Base-by-base conservation (phyloP, 1,140 invertebrate genomes). In the Linepithema humile region DNA sequence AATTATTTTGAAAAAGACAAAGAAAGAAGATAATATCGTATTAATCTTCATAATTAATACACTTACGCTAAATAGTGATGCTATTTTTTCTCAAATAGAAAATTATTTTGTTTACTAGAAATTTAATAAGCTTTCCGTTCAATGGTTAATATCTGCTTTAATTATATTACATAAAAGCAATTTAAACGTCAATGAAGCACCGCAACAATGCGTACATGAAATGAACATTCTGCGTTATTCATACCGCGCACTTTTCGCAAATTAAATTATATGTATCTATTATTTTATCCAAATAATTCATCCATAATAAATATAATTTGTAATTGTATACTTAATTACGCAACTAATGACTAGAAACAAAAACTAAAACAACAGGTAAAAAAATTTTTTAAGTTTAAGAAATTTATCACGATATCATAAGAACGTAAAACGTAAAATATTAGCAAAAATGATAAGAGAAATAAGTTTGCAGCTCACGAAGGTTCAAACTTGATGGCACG, bases 91-190 rank as follows among this genome's bases (percentile, higher is more conserved):
- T 48, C 35, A n/a, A n/a, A 74, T 17, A 5, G 12, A 23, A 32
- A 48, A 75, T 62, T 35, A 75, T 62, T 75, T 75, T 4, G 2
- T 15, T 1, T 6, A 32, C 48, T 48, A 75, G 29, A 29, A 64
- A n/a, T n/a, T 64, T 75, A 48, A 50, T 64, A 75, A 75, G 29
- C 38, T 45, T 3, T 7, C n/a, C 55, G 26, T 48, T 75, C 59
- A 15, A 75, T 7, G 43, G 12, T 73, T 73, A 57, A 73, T 75
- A 64, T 64, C 73, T 64, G 29, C 40, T 64, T 48, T 48, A 75
- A 64, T 75, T 73, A 29, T 32, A 74, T 48, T 20, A 40, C 38
- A 43, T 35, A 64, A 45, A 64, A 48, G 59, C 73, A 75, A 64
- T 75, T 64, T 64, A 17, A 75, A 64, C 29, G 73, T 20, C 57